These are phyloP conservation scores for Drosophila simulans DNA, from an alignment of 1,140 invertebrate genomes.

Conservation along the genomic window DNA sequence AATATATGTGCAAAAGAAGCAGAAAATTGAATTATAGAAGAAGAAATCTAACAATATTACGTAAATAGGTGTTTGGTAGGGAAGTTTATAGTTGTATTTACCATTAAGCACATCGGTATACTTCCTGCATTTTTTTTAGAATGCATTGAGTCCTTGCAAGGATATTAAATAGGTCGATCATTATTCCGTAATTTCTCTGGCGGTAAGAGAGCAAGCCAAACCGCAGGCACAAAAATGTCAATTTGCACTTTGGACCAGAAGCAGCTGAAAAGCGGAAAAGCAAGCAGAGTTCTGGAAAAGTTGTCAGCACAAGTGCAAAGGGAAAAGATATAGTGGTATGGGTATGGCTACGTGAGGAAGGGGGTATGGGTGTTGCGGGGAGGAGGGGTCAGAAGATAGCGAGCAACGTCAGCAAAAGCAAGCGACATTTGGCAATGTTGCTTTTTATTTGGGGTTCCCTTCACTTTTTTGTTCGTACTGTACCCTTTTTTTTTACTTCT, in stretches of 20 bases:
- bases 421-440: constrained; percentile 63
- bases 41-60: no score
- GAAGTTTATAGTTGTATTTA: no score
- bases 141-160: neutral
- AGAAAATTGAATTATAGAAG: no score
- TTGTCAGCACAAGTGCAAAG: constrained; percentile 50
- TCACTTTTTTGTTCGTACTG: constrained; percentile 11
- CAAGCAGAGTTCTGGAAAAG: constrained; percentile 44
- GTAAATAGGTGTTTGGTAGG: no score
- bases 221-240: constrained; percentile 80
- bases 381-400: constrained; percentile 18
- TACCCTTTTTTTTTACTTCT: constrained; percentile 32
- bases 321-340: constrained; percentile 9
- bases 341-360: neutral
- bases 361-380: neutral
- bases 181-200: neutral
- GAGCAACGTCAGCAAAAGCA: constrained; percentile 62
- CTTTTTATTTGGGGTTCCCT: constrained; percentile 22
- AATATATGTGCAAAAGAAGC: no score
- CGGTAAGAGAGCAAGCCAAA: constrained; percentile 63
- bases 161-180: constrained; percentile 14
- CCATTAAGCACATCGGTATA: no score
- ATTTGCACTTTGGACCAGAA: constrained; percentile 71
- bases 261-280: constrained; percentile 36
- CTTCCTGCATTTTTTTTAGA: no score